A percentile compares a stretch with the other conserved stretches of the same genome.
Evolutionary conservation across 2,797 vertebrate genomes (phyloP).

Genomic region (Fistularia commersonii): DNA sequence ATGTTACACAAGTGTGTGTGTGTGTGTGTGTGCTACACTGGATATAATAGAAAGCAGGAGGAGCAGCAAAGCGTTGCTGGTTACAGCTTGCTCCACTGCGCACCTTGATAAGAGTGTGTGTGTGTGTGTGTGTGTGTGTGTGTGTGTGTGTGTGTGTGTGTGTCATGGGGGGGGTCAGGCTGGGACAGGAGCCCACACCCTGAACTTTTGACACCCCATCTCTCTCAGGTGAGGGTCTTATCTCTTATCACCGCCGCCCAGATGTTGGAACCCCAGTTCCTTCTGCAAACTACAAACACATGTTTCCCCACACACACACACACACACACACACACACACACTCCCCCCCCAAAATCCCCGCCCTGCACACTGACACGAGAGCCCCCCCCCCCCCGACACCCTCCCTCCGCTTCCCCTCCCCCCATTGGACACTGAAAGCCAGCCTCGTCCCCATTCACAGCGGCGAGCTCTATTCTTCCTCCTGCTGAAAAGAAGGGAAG

Average conservation of each 20-base stretch:
- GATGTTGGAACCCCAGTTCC: constrained; percentile 20
- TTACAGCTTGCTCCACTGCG: no score
- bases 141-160: no score
- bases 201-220: constrained; percentile 3
- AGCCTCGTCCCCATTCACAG: constrained; percentile 58
- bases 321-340: neutral
- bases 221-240: neutral
- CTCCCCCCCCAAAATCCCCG: constrained; percentile 7
- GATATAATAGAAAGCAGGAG: no score
- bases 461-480: constrained; percentile 59
- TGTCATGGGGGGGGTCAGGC: constrained; percentile 2
- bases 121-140: no score
- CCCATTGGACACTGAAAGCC: constrained; percentile 59
- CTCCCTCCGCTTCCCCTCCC: no score
- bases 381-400: constrained; percentile 57
- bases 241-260: constrained; percentile 13
- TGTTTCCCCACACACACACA: constrained; percentile 16
- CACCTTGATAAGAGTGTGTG: no score
- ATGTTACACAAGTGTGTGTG: no score
- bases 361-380: constrained; percentile 65
- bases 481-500: constrained; percentile 48
- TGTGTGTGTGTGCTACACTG: no score
- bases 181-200: neutral
- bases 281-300: constrained; percentile 25
- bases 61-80: no score